phyloP scores from a whole-genome alignment of 2,888 invertebrate species.

The Andrena bicolor region DNA sequence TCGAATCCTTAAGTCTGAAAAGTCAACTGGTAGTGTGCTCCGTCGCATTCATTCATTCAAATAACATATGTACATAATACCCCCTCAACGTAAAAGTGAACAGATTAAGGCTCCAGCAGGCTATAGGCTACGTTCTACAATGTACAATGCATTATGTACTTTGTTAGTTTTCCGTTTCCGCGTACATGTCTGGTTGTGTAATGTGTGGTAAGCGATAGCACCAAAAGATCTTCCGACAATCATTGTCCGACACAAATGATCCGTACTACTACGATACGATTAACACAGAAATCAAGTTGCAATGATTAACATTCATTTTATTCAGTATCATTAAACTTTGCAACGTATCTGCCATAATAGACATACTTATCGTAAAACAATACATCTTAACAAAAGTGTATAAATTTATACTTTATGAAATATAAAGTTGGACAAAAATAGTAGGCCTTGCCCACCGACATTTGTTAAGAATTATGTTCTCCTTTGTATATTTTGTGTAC shows the following conservation, averaged over 20 bases:
- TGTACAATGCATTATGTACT: constrained; percentile 84
- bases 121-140: constrained; percentile 85
- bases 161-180: constrained; percentile 76
- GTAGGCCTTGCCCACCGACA: constrained; percentile 73
- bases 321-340: constrained; percentile 74
- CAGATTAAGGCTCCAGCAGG: constrained; percentile 85
- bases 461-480: constrained; percentile 66
- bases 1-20: constrained; percentile 77
- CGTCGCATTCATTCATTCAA: constrained; percentile 81
- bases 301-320: constrained; percentile 72
- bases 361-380: constrained; percentile 77
- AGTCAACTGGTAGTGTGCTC: constrained; percentile 79
- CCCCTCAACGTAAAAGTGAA: constrained; percentile 83
- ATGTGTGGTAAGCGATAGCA: constrained; percentile 84
- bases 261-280: constrained; percentile 61
- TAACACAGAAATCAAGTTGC: constrained; percentile 73
- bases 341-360: constrained; percentile 75
- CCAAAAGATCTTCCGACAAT: constrained; percentile 79
- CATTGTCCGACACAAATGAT: constrained; percentile 65
- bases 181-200: constrained; percentile 84
- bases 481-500: constrained; percentile 64
- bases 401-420: constrained; percentile 77
- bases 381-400: constrained; percentile 78
- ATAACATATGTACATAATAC: constrained; percentile 85
- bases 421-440: constrained; percentile 77